Evolutionary conservation across 2,888 invertebrate genomes (phyloP).

Genomic region (Patella pellucida): DNA sequence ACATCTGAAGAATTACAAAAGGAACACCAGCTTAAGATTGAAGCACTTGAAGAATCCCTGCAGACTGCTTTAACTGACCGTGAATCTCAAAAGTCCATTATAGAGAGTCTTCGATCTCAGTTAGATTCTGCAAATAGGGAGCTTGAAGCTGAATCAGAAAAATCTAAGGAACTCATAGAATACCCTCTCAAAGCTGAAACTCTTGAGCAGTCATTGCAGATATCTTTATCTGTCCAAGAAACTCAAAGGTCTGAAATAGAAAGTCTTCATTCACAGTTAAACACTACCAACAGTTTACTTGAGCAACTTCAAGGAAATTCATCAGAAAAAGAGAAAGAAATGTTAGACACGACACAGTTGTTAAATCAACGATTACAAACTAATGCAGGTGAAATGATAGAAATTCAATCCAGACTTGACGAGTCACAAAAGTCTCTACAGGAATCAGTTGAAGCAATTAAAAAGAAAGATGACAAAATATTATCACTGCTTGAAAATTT

Average conservation of each 20-base stretch:
- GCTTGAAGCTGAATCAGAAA: neutral
- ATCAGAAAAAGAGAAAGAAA: neutral
- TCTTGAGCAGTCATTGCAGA: too few species aligned
- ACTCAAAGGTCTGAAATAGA: too few species aligned
- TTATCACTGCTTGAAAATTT: conserved; percentile 53
- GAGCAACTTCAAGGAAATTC: neutral
- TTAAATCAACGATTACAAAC: conserved; percentile 19
- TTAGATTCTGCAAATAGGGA: neutral
- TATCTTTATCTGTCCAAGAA: too few species aligned
- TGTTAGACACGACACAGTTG: conserved; percentile 8
- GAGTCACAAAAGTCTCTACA: conserved; percentile 21
- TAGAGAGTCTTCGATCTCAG: neutral
- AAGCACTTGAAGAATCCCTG: too few species aligned
- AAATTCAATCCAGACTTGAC: conserved; percentile 19
- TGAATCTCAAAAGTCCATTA: too few species aligned
- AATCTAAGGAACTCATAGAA: too few species aligned
- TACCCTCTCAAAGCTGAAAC: too few species aligned
- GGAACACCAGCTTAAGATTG: too few species aligned
- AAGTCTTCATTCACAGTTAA: too few species aligned
- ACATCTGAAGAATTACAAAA: too few species aligned
- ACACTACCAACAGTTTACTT: too few species aligned
- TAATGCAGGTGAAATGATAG: conserved; percentile 24
- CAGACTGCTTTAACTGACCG: too few species aligned
- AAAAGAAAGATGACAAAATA: conserved; percentile 55
- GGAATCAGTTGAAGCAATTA: conserved; percentile 24